A percentile compares a stretch with the other conserved stretches of the same genome.
phyloP scores from a whole-genome alignment of 2,113 vertebrate genomes.

The Pseudorhombus dupliciocellatus region DNA sequence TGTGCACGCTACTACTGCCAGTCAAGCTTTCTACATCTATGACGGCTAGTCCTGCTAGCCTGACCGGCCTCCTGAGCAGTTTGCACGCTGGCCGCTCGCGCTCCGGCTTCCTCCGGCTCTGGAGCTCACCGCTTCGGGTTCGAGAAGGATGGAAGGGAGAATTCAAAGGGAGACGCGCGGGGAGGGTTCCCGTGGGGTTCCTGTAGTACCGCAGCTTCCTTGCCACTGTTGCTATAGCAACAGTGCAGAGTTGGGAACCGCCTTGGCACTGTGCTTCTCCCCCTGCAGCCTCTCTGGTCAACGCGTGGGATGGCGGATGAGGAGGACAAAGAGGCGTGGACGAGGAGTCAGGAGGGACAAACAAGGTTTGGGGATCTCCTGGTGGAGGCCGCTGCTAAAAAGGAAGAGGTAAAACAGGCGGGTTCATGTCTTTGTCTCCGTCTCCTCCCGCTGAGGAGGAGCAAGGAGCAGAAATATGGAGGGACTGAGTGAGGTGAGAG shows the following conservation, averaged over 20 bases:
- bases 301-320: slow-evolving; percentile 62
- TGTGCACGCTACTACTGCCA: slow-evolving; percentile 77
- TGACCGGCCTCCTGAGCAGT: slow-evolving; percentile 77
- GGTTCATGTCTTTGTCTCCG: slow-evolving; percentile 47
- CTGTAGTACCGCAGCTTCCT: slow-evolving; percentile 40
- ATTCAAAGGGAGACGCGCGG: slow-evolving; percentile 42
- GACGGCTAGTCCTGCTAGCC: slow-evolving; percentile 84
- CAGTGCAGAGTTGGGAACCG: slow-evolving; percentile 31
- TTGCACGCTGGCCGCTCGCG: slow-evolving; percentile 59
- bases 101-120: slow-evolving; percentile 51
- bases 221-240: slow-evolving; percentile 57
- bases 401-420: slow-evolving; percentile 53
- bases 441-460: slow-evolving; percentile 41
- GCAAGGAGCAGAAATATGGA: slow-evolving; percentile 60
- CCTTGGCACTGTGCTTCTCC: slow-evolving; percentile 50
- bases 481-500: slow-evolving; percentile 78
- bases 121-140: slow-evolving; percentile 78
- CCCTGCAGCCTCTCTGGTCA: slow-evolving; percentile 82
- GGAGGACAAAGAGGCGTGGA: slow-evolving; percentile 22
- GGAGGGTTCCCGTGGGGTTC: slow-evolving; percentile 17
- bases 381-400: slow-evolving; percentile 67
- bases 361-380: slow-evolving; percentile 49
- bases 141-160: slow-evolving; percentile 42
- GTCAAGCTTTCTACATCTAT: slow-evolving; percentile 85
- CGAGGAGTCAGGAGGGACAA: slow-evolving; percentile 25